Evolutionary conservation across 2,113 vertebrate species (phyloP).

Genomic region (Ochotona curzoniae): DNA sequence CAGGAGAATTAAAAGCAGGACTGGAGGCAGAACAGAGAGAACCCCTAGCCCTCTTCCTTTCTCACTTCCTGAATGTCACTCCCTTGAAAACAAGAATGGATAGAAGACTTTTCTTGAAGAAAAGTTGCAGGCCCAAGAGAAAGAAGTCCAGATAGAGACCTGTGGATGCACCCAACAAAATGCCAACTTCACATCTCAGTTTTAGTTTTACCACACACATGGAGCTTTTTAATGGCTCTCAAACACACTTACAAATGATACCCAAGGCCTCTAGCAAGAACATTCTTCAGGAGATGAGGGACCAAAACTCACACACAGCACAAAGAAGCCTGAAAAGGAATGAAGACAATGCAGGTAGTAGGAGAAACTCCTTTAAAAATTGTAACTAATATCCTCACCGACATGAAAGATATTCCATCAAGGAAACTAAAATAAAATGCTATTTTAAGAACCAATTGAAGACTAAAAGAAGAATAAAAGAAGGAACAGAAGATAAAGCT

Average conservation of each 20-base stretch:
- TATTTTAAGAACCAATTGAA: conserved; percentile 40
- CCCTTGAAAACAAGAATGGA: background rate
- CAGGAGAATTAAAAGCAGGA: background rate
- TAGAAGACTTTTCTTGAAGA: background rate
- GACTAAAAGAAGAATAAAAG: conserved; percentile 35
- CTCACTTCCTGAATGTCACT: background rate
- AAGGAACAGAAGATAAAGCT: background rate
- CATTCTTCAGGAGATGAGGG: background rate
- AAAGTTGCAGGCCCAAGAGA: background rate
- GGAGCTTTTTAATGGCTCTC: background rate
- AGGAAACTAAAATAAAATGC: conserved; percentile 34
- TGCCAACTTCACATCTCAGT: background rate
- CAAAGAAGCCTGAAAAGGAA: background rate
- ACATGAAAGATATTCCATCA: background rate
- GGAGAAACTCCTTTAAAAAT: conserved; percentile 9
- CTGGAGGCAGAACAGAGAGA: background rate
- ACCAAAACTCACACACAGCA: background rate
- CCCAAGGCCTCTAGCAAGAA: background rate
- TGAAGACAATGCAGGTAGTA: background rate
- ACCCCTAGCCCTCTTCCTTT: background rate
- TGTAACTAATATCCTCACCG: background rate
- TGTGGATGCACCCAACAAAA: background rate
- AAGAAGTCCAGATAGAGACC: background rate
- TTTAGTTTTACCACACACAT: background rate
- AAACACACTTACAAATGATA: background rate